A percentile compares a stretch with the other conserved stretches of the same genome.
Conservation (phyloP, 2,888 invertebrate species). For the Nycteola revayana region DNA sequence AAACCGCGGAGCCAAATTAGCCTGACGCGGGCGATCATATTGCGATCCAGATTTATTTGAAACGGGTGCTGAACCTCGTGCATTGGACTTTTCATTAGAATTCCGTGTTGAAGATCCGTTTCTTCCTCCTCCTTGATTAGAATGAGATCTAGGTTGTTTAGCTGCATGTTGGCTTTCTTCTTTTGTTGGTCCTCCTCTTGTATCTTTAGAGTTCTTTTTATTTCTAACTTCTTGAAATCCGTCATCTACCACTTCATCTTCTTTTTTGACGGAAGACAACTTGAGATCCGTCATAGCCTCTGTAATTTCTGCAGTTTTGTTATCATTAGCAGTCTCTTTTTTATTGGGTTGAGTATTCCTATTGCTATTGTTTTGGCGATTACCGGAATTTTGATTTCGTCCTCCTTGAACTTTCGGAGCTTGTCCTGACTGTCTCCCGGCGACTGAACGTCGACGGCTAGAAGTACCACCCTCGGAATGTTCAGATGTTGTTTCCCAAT, state of each 20-base stretch:
- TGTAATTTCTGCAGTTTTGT: constrained; percentile 60
- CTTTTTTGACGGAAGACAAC: constrained; percentile 57
- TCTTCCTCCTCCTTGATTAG: constrained; percentile 69
- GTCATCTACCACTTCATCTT: constrained; percentile 82
- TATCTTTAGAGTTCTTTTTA: constrained; percentile 87
- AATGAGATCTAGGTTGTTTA: constrained; percentile 71
- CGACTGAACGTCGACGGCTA: constrained; percentile 54
- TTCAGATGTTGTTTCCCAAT: constrained; percentile 93
- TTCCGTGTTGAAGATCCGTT: constrained; percentile 70
- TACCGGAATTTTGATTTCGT: constrained; percentile 60
- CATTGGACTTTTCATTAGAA: constrained; percentile 62
- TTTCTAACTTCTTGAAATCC: constrained; percentile 93
- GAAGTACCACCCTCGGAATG: constrained; percentile 84
- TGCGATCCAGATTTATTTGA: constrained; percentile 58
- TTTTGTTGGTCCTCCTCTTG: constrained; percentile 59
- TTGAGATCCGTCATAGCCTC: constrained; percentile 72
- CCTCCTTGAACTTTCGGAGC: constrained; percentile 54
- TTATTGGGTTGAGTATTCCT: constrained; percentile 55
- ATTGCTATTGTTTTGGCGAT: constrained; percentile 54
- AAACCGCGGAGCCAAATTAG: constrained; percentile 88
- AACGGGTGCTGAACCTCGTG: constrained; percentile 58
- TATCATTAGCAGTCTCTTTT: constrained; percentile 55
- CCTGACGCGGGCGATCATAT: constrained; percentile 79
- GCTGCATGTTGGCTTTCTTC: constrained; percentile 56
- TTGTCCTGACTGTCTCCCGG: constrained; percentile 50